These are phyloP conservation scores for Sebastes taczanowskii DNA, from an alignment of 2,797 vertebrate species.

Conservation along the genomic window DNA sequence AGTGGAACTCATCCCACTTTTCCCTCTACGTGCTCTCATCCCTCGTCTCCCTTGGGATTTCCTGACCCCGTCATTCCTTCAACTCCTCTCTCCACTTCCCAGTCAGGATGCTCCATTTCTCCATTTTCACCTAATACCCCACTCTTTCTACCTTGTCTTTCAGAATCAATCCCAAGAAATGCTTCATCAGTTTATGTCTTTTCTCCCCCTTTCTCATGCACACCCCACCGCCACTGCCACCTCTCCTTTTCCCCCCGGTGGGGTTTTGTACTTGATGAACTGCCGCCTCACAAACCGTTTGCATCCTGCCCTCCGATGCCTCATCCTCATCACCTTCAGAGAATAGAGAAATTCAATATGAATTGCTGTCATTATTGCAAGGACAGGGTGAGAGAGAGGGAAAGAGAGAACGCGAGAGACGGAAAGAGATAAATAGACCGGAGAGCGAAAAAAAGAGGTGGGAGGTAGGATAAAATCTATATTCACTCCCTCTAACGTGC, in stretches of 20 bases:
- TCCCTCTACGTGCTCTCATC: conserved; percentile 33
- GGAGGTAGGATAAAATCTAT: conserved; percentile 77
- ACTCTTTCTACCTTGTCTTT: conserved; percentile 14
- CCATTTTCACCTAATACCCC: neutral
- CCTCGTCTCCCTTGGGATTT: conserved; percentile 41
- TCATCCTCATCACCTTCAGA: conserved; percentile 68
- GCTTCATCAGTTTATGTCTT: conserved; percentile 8
- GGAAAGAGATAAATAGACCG: conserved; percentile 63
- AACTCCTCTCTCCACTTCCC: conserved; percentile 23
- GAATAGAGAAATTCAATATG: conserved; percentile 76
- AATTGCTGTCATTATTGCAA: conserved; percentile 75
- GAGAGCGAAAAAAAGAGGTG: conserved; percentile 43
- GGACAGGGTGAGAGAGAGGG: conserved; percentile 50
- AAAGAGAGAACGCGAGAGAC: conserved; percentile 29
- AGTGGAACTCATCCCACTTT: conserved; percentile 53
- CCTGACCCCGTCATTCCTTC: conserved; percentile 44
- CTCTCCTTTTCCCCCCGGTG: conserved; percentile 18
- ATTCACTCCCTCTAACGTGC: conserved; percentile 69
- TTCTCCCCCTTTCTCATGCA: neutral
- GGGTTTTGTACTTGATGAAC: conserved; percentile 60
- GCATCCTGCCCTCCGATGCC: conserved; percentile 50
- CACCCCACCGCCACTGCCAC: conserved; percentile 1
- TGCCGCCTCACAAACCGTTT: conserved; percentile 56
- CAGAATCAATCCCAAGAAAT: conserved; percentile 27
- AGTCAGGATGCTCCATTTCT: conserved; percentile 35